These are phyloP conservation scores for Notiomystis cincta DNA, from an alignment of 2,113 vertebrate genomes.

Conservation along the genomic window DNA sequence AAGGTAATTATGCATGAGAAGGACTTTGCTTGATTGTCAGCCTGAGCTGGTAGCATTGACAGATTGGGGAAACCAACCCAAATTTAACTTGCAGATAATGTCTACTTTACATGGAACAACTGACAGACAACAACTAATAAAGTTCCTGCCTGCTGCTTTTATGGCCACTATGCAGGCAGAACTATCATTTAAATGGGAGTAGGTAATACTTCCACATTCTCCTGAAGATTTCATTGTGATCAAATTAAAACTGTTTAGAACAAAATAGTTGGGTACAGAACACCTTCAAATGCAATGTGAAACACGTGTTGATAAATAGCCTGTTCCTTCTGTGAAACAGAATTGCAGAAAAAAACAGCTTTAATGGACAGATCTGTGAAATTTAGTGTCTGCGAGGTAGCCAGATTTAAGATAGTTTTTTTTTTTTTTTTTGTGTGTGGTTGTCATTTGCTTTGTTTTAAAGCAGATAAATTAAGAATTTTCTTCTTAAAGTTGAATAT, in stretches of 20 bases:
- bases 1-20: neutral
- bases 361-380: neutral
- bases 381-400: neutral
- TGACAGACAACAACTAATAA: neutral
- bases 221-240: neutral
- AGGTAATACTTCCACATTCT: neutral
- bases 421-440: neutral
- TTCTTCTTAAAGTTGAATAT: neutral
- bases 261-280: fast-evolving
- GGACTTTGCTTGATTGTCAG: neutral
- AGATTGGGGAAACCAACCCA: neutral
- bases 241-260: neutral
- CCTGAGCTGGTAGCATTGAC: neutral
- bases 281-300: neutral
- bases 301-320: neutral
- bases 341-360: neutral
- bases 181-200: neutral
- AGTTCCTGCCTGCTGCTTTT: neutral
- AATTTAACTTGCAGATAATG: constrained; percentile 12
- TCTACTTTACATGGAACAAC: neutral
- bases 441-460: neutral
- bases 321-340: neutral
- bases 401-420: neutral
- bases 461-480: neutral
- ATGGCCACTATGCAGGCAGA: neutral